These are phyloP conservation scores for Sthenelais limicola DNA, from an alignment of 2,888 invertebrate genomes.

Conservation along the genomic window DNA sequence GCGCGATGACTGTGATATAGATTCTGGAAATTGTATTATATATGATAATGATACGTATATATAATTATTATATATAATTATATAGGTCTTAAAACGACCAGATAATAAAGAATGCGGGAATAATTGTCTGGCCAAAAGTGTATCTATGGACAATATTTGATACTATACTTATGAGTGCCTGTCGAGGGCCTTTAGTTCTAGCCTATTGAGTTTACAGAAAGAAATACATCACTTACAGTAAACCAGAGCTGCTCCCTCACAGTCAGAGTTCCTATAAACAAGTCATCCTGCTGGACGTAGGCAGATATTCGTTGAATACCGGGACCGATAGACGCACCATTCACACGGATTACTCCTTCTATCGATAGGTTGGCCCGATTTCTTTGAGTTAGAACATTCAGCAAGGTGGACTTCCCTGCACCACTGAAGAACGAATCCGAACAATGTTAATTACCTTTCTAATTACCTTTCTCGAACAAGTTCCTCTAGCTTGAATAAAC, in stretches of 20 bases:
- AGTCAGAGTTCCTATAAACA: constrained; percentile 92
- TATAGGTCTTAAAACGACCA: too few relatives aligned
- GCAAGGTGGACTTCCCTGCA: constrained; percentile 93
- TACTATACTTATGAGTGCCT: too few relatives aligned
- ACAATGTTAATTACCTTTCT: neutral
- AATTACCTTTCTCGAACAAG: neutral
- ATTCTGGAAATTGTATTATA: too few relatives aligned
- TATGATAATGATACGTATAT: too few relatives aligned
- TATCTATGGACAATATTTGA: too few relatives aligned
- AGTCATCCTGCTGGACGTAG: constrained; percentile 94
- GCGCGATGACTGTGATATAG: too few relatives aligned
- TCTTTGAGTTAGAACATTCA: constrained; percentile 90
- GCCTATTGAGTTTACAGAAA: too few relatives aligned
- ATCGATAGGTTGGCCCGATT: constrained; percentile 74
- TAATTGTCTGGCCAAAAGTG: too few relatives aligned
- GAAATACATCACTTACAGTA: constrained; percentile 81
- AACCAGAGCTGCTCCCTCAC: constrained; percentile 91
- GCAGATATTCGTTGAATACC: constrained; percentile 77
- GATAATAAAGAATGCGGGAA: too few relatives aligned
- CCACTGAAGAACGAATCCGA: constrained; percentile 75
- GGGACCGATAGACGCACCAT: constrained; percentile 77
- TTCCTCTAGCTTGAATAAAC: too few relatives aligned
- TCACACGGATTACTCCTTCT: constrained; percentile 72
- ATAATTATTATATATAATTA: too few relatives aligned
- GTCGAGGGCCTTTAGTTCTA: too few relatives aligned